Evolutionary conservation across 2,888 invertebrate species (phyloP).

Genomic region (Drosophila cyrtoloma): DNA sequence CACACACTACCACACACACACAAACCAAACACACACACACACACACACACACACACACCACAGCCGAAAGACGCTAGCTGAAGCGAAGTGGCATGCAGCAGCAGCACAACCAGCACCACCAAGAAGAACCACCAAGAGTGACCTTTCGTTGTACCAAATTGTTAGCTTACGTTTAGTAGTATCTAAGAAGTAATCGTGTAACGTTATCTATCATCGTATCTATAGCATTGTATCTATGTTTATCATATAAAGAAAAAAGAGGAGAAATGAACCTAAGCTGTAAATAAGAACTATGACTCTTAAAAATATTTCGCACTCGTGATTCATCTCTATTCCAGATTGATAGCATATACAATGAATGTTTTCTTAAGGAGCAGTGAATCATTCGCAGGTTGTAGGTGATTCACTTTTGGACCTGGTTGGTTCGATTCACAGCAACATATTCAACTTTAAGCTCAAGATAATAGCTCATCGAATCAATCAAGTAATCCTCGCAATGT

Average conservation of each 20-base stretch:
- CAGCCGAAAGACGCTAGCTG: slow-evolving; percentile 73
- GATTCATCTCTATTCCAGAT: background rate
- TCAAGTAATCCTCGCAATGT: background rate
- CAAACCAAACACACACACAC: slow-evolving; percentile 21
- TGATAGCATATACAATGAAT: background rate
- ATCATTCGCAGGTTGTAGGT: background rate
- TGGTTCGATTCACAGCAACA: background rate
- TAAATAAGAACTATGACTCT: slow-evolving; percentile 35
- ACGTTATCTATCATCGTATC: slow-evolving; percentile 17
- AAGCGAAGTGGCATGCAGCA: slow-evolving; percentile 25
- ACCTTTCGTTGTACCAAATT: slow-evolving; percentile 76
- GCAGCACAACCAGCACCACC: slow-evolving; percentile 40
- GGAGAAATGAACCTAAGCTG: slow-evolving; percentile 20
- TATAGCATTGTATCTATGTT: slow-evolving; percentile 22
- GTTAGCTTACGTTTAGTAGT: slow-evolving; percentile 55
- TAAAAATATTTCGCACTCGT: background rate
- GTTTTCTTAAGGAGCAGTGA: background rate
- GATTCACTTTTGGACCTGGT: background rate
- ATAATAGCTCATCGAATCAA: background rate
- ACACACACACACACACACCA: slow-evolving; percentile 43
- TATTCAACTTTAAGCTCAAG: background rate
- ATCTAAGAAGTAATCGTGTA: slow-evolving; percentile 23
- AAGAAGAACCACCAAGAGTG: slow-evolving; percentile 69
- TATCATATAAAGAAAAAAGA: slow-evolving; percentile 22
- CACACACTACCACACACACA: slow-evolving; percentile 16